Percentiles rank a stretch among this genome's conserved stretches.
Evolutionary conservation across 2,113 vertebrate species (phyloP).

Genomic region (Ginglymostoma cirratum): DNA sequence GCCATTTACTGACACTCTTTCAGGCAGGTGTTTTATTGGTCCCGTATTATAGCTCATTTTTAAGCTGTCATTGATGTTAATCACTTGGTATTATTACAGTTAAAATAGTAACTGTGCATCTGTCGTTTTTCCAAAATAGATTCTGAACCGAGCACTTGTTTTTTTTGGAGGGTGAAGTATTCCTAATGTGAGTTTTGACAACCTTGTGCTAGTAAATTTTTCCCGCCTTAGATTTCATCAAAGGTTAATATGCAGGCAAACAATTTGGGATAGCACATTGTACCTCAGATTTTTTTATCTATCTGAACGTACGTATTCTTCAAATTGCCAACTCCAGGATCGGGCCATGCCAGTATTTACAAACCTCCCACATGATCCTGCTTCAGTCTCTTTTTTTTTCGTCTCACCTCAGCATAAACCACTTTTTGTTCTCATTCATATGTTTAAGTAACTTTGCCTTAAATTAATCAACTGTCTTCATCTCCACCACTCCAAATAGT

Average conservation of each 20-base stretch:
- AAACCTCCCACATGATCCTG: not conserved
- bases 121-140: conserved; percentile 24
- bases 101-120: not conserved
- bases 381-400: not conserved
- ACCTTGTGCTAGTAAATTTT: not conserved
- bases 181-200: not conserved
- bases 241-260: not conserved
- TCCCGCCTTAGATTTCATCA: not conserved
- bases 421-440: not conserved
- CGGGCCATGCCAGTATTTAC: no score
- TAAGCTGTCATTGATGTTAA: not conserved
- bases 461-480: not conserved
- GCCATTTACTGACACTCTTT: not conserved
- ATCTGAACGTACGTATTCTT: not conserved
- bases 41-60: not conserved
- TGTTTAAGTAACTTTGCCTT: not conserved
- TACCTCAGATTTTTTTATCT: not conserved
- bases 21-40: not conserved
- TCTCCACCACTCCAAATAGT: not conserved
- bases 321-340: not conserved
- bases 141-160: not conserved
- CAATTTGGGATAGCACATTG: not conserved
- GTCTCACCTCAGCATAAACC: not conserved
- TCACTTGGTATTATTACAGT: not conserved
- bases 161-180: not conserved